Base-by-base conservation (phyloP, 2,113 vertebrate genomes). In the Oreochromis tanganicae region DNA sequence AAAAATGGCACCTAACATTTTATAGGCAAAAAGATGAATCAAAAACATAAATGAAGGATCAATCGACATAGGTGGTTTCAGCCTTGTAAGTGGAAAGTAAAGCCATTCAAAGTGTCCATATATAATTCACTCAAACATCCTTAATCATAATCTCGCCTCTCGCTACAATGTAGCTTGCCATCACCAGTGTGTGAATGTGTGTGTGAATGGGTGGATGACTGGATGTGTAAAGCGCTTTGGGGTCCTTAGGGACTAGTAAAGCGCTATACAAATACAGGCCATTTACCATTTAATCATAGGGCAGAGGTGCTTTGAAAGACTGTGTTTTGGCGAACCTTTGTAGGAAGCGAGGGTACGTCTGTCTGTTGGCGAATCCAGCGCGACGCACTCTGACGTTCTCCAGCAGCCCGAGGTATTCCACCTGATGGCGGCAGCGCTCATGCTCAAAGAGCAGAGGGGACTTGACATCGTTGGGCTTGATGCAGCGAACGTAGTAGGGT, bases 401-500 rank as follows among this genome's bases (percentile, higher is more conserved):
- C 96, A 99, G 91, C 36, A 99, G 97, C 32, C 99, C 98, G 1
- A 99, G 97, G 90, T 99, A 99, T 59, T 98, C 98, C 7, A 99
- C 99, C 95, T 99, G 99, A 80, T 99, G 98, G 84, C 97, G 95
- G 93, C 98, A 99, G 4, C 98, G 98, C 52, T 98, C 97, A 2
- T 97, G 96, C 14, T 99, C 99, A 10, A 99, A 99, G 14, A 99
- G 91, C 81, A 99, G 97, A 0, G 99, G 97, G 0, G 98, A 99
- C 87, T 99, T 99, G 89, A 98, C 97, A 3, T 99, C 98, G 0
- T 99, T 99, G 89, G 99, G 99, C 88, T 99, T 99, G 93, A 99
- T 98, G 96, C 99, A 99, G 89, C 99, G 98, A 2, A 99, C 98
- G 0, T 99, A 99, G 86, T 99, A 99, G 0, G 99, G 99, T 66